Percentiles rank a stretch among this genome's conserved stretches.
Conservation (phyloP, 2,888 invertebrate species). For the Cantharis rustica region DNA sequence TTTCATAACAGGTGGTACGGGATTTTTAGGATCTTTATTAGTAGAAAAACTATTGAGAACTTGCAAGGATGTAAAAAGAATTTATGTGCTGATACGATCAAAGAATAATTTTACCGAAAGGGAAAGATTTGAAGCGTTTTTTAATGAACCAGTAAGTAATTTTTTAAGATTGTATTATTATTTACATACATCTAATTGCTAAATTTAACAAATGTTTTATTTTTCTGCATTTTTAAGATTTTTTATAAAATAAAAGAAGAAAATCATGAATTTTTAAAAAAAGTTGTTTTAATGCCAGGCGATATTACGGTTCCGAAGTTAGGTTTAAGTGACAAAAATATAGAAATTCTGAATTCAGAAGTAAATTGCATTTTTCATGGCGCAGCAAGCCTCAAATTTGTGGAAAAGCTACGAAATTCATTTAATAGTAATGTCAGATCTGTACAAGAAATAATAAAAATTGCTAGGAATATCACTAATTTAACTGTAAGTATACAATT, state of each 20-base stretch:
- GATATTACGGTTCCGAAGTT: constrained; percentile 57
- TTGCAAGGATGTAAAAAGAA: constrained; percentile 47
- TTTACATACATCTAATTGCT: too few relatives aligned
- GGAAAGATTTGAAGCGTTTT: constrained; percentile 59
- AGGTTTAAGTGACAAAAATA: constrained; percentile 57
- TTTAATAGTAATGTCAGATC: constrained; percentile 59
- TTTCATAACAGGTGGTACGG: constrained; percentile 69
- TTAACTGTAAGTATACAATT: constrained; percentile 62
- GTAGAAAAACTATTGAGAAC: constrained; percentile 48
- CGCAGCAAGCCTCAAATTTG: constrained; percentile 61
- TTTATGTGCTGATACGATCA: constrained; percentile 45
- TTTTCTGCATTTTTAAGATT: constrained; percentile 55
- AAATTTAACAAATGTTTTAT: too few relatives aligned
- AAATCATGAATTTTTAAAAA: constrained; percentile 53
- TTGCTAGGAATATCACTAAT: constrained; percentile 60
- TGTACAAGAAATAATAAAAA: constrained; percentile 55
- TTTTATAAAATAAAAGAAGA: constrained; percentile 57
- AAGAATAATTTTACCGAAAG: constrained; percentile 47
- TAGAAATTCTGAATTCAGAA: constrained; percentile 55
- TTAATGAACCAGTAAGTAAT: neutral
- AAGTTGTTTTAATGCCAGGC: constrained; percentile 60
- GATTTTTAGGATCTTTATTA: constrained; percentile 47
- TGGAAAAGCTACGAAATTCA: constrained; percentile 58
- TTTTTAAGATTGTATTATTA: too few relatives aligned
- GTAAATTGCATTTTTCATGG: constrained; percentile 57